Conservation (phyloP, 2,797 vertebrate genomes). For the Heteromormyrus szaboi region DNA sequence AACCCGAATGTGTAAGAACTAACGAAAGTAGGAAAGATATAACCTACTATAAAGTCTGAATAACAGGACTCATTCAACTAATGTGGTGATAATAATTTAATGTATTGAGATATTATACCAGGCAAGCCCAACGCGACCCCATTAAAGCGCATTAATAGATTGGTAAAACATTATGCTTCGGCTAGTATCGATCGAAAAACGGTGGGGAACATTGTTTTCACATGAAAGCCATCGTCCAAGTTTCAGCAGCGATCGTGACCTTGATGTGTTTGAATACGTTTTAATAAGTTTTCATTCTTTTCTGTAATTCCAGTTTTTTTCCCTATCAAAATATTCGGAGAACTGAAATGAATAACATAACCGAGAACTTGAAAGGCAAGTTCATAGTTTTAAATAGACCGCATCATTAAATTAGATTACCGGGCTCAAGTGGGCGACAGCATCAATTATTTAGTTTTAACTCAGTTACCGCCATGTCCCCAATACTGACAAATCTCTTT, state of each 20-base stretch:
- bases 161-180: conserved; percentile 78
- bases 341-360: not conserved
- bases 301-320: not conserved
- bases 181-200: conserved; percentile 79
- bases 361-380: conserved; percentile 38
- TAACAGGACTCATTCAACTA: conserved; percentile 64
- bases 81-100: conserved; percentile 67
- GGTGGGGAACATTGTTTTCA: conserved; percentile 80
- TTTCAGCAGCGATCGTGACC: conserved; percentile 69
- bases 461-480: conserved; percentile 16
- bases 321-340: not conserved
- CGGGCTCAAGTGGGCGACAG: conserved; percentile 46
- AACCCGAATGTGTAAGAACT: not conserved
- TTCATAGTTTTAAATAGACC: conserved; percentile 43
- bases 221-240: conserved; percentile 76
- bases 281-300: not conserved
- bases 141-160: conserved; percentile 90
- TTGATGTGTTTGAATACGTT: conserved; percentile 69
- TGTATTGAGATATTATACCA: conserved; percentile 70
- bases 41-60: not conserved
- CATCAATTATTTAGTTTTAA: conserved; percentile 31
- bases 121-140: conserved; percentile 72
- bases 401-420: conserved; percentile 40
- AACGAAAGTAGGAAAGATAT: not conserved
- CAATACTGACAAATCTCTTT: not conserved